A percentile compares a stretch with the other conserved stretches of the same genome.
Conservation (phyloP, 2,113 vertebrate species). For the Ochotona curzoniae region DNA sequence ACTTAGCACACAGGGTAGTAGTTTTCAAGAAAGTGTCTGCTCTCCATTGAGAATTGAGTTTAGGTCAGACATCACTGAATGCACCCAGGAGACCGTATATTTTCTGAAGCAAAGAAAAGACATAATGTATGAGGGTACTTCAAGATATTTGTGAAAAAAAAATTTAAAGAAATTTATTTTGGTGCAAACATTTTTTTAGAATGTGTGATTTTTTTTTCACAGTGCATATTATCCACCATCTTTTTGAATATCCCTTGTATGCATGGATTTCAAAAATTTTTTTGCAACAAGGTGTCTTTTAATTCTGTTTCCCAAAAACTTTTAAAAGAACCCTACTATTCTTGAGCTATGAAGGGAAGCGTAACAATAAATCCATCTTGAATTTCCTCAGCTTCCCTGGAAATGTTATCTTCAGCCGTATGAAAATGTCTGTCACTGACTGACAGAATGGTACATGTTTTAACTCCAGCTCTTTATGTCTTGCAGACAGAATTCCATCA, state of each 20-base stretch:
- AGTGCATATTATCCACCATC: too few species aligned
- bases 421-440: neutral
- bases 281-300: too few species aligned
- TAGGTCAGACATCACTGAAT: neutral
- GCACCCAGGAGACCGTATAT: slow-evolving; percentile 12
- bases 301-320: too few species aligned
- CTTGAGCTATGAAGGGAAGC: neutral
- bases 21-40: slow-evolving; percentile 37
- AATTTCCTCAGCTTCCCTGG: slow-evolving; percentile 27
- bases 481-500: slow-evolving; percentile 35
- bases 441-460: neutral
- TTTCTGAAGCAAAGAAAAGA: slow-evolving; percentile 17
- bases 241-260: too few species aligned
- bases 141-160: too few species aligned
- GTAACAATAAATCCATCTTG: neutral
- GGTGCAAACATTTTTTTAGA: too few species aligned
- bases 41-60: slow-evolving; percentile 28
- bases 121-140: neutral
- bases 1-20: neutral
- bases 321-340: neutral
- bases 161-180: too few species aligned
- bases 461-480: neutral
- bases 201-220: too few species aligned
- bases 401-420: slow-evolving; percentile 36
- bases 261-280: too few species aligned